A percentile compares a stretch with the other conserved stretches of the same genome.
phyloP scores from a whole-genome alignment of 2,113 vertebrate genomes.

The Solenodon paradoxus region DNA sequence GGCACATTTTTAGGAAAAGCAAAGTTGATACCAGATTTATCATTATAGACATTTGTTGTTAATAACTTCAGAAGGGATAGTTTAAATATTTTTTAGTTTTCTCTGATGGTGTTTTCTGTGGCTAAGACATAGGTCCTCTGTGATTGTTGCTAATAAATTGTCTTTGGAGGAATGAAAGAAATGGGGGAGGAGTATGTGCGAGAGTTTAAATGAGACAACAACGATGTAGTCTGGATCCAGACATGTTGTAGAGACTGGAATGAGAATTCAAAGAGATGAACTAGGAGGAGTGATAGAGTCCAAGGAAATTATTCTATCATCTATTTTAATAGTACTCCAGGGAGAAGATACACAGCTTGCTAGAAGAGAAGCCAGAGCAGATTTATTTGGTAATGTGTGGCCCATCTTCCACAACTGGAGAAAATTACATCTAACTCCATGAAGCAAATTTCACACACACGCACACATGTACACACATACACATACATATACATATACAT shows the following conservation, averaged over 20 bases:
- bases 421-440: conserved; percentile 34
- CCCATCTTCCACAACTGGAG: conserved; percentile 28
- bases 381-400: conserved; percentile 43
- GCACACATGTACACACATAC: too few relatives aligned
- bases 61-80: background rate
- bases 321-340: conserved; percentile 14
- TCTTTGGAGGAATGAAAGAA: background rate
- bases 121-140: background rate
- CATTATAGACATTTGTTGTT: background rate
- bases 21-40: background rate
- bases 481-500: too few relatives aligned
- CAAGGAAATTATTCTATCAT: conserved; percentile 50
- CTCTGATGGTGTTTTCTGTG: background rate
- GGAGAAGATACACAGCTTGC: conserved; percentile 3
- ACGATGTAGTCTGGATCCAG: background rate
- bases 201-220: background rate
- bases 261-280: background rate
- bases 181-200: background rate
- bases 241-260: background rate
- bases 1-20: background rate
- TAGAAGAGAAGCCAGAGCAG: conserved; percentile 25
- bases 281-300: background rate
- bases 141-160: background rate
- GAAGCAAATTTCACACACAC: too few relatives aligned
- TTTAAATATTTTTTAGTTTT: background rate